Evolutionary conservation across 2,113 vertebrate genomes (phyloP), one percentile per base, ranked within the genome.

Genomic region (Zosterops pallidus): DNA sequence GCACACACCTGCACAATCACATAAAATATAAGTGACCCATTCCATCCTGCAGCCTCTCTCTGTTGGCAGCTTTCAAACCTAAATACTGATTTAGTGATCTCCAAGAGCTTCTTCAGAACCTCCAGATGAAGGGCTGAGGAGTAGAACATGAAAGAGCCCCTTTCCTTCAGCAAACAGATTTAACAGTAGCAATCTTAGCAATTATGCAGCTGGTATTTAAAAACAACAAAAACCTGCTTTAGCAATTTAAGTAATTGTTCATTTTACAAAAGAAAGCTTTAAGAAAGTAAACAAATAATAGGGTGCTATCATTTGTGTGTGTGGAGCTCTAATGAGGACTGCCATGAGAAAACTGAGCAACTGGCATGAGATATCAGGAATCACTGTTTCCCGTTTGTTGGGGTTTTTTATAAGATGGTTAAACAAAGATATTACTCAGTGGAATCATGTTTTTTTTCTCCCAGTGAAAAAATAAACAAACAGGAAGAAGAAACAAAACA

Each of bases 401-500:
- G 39, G 39, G 39, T 39, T 28, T 77, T 67, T 46, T 21, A 28
- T 8, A 6, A 57, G 25, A 23, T 80, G 12, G 3, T 41, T 80
- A 25, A 83, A 12, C 22, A 71, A 91, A 75, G 37, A 20, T 23
- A 39, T 14, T 68, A 19, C 25, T 67, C 39, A 20, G 16, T 81
- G 35, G 12, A 26, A 46, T 49, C 60, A 49, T 41, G 20, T 0
- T 3, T 77, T 57, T 74, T 57, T 82, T 26, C 4, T 37, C 33
- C 18, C 31, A 62, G 33, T 25, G 29, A 14, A 46, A 57, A 57
- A 83, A 26, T 12, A 41, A 53, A 25, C 2, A 37, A 63, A 39
- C 2, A 23, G 13, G 0, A 10, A 15, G 39, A 29, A 41, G 9
- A 28, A 22, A 16, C 4, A 39, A 52, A 9, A 2, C 6, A 7